Conservation (phyloP, 2,113 vertebrate genomes). For the Ia io region DNA sequence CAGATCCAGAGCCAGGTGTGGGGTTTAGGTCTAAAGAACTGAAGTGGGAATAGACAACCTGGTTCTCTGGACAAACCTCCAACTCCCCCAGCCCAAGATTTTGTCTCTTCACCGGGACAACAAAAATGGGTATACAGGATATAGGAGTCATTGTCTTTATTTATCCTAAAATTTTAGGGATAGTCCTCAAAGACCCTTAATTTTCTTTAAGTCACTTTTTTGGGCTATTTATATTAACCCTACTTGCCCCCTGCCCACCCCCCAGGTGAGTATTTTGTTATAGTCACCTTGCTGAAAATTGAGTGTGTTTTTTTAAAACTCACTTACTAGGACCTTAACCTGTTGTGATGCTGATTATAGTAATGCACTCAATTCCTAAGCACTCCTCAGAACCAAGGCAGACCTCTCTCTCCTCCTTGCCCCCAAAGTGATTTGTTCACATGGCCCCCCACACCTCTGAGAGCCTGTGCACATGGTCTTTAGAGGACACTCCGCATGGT, state of each 20-base stretch:
- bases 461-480: neutral
- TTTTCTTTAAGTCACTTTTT: neutral
- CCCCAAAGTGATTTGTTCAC: neutral
- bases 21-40: neutral
- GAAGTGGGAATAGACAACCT: neutral
- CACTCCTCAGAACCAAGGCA: neutral
- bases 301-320: neutral
- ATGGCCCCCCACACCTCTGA: too few species aligned
- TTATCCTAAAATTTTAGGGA: neutral
- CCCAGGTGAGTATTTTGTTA: neutral
- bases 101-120: neutral
- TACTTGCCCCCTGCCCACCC: too few species aligned
- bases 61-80: neutral
- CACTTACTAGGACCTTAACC: neutral
- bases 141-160: fast-evolving
- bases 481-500: fast-evolving
- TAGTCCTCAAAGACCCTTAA: neutral
- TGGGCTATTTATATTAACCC: neutral
- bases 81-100: neutral
- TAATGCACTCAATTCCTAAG: neutral
- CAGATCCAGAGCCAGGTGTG: neutral
- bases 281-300: neutral
- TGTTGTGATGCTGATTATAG: neutral
- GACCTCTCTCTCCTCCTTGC: neutral
- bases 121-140: neutral